phyloP scores from a whole-genome alignment of 2,888 invertebrate genomes.

The Cenopis cana region DNA sequence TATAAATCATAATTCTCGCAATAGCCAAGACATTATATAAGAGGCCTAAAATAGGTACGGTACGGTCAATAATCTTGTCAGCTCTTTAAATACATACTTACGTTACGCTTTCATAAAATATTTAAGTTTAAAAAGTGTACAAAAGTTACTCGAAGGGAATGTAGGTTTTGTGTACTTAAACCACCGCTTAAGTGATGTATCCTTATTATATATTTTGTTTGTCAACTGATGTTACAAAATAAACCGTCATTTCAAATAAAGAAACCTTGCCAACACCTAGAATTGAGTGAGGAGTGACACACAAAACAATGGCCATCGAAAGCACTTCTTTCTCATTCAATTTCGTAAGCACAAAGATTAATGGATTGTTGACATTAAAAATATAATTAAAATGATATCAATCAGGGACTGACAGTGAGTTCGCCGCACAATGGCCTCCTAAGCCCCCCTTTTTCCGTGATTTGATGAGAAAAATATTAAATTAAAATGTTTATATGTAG shows the following conservation, averaged over 20 bases:
- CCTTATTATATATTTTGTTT: too few relatives aligned
- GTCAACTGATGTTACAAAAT: not conserved
- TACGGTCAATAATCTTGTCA: too few relatives aligned
- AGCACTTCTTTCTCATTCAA: constrained; percentile 56
- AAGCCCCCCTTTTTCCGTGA: constrained; percentile 60
- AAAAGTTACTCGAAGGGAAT: too few relatives aligned
- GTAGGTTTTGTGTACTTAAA: too few relatives aligned
- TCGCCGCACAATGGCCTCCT: constrained; percentile 59
- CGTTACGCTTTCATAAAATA: too few relatives aligned
- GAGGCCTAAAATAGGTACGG: too few relatives aligned
- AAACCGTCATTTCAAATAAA: not conserved
- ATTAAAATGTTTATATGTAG: constrained; percentile 25
- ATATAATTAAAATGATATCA: constrained; percentile 76
- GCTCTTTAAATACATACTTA: too few relatives aligned
- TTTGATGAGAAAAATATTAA: constrained; percentile 48
- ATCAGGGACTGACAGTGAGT: constrained; percentile 59
- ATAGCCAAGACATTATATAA: too few relatives aligned
- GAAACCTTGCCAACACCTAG: constrained; percentile 12
- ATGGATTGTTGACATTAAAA: constrained; percentile 73
- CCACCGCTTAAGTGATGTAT: too few relatives aligned
- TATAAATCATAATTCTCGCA: too few relatives aligned
- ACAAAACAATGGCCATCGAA: constrained; percentile 31
- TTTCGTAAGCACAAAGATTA: constrained; percentile 63
- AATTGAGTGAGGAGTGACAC: constrained; percentile 27
- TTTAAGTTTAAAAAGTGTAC: too few relatives aligned